Evolutionary conservation across 2,113 vertebrate genomes (phyloP), one percentile per base, ranked within the genome.

Genomic region (Misgurnus mizolepis): DNA sequence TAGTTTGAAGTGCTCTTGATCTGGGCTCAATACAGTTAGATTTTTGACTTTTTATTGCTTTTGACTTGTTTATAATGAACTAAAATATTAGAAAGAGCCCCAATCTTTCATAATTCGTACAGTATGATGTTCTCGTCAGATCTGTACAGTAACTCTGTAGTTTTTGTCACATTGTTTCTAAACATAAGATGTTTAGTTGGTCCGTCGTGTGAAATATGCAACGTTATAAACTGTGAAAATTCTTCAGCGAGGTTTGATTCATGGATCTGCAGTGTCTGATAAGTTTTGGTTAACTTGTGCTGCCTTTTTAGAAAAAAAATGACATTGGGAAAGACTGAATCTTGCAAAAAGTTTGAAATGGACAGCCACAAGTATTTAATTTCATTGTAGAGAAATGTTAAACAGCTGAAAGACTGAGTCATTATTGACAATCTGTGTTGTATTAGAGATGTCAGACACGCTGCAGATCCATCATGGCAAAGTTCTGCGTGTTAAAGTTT

Each of bases 1-100:
- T 45, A 39, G 85, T 87, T 89, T 89, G 88, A 84, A 82, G 22
- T 80, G 83, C 66, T 60, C 39, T 62, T 70, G 78, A 68, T 83
- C 17, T 66, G 22, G 34, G 34, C 40, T 70, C 9, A 15, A 65
- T 40, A 58, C 47, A 60, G 5, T 58, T n/a, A n/a, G 6, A 6
- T 5, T 72, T 72, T 18, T 66, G 39, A 71, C 1, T 67, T n/a
- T 34, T 41, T n/a, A 9, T 56, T 18, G 22, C 18, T 64, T 5
- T 22, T 45, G 14, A 55, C 50, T 22, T 10, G 39, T 12, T 53
- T 3, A 15, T 67, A n/a, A 45, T 15, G 47, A 27, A 15, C 41
- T 79, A 34, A 66, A 50, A 61, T 9, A 67, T 17, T 55, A 66
- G 41, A 4, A 18, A 50, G 55, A 65, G 22, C 55, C 7, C 67